phyloP scores from a whole-genome alignment of 2,888 invertebrate genomes.

The Cryptus viduatorius region DNA sequence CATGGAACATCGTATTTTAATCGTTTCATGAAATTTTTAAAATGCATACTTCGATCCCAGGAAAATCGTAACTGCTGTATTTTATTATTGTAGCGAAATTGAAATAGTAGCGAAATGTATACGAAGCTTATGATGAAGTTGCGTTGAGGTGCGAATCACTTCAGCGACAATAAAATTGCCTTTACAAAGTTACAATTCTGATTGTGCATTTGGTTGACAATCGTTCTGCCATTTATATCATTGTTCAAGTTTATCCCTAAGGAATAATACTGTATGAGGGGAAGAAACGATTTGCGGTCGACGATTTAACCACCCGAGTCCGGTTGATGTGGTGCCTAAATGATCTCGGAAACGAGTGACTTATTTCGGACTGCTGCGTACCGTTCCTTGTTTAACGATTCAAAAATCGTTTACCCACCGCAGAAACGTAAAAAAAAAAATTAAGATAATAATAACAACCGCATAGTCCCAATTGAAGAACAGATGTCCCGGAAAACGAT shows the following conservation, averaged over 20 bases:
- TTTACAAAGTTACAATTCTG: constrained; percentile 4
- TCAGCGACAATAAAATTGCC: not conserved
- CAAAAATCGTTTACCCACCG: constrained; percentile 53
- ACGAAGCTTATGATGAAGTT: not conserved
- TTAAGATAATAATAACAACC: not conserved
- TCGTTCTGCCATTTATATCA: constrained; percentile 13
- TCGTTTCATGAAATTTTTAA: no score
- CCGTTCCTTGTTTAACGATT: constrained; percentile 42
- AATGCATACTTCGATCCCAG: not conserved
- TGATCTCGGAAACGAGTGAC: constrained; percentile 62
- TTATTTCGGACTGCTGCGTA: constrained; percentile 51
- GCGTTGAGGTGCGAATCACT: not conserved
- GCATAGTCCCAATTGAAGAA: constrained; percentile 8
- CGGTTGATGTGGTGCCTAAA: constrained; percentile 63
- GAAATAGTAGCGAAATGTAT: not conserved
- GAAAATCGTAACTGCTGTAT: not conserved
- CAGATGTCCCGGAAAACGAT: constrained; percentile 67
- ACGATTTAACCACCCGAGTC: constrained; percentile 54
- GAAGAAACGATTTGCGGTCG: constrained; percentile 64
- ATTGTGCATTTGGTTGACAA: constrained; percentile 1
- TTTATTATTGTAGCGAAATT: not conserved
- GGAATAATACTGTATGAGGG: constrained; percentile 14
- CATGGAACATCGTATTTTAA: no score
- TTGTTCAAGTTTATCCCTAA: constrained; percentile 17
- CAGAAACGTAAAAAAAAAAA: constrained; percentile 36